These are phyloP conservation scores for Ernsta delagoae DNA, from an alignment of 2,888 invertebrate genomes.

Conservation along the genomic window DNA sequence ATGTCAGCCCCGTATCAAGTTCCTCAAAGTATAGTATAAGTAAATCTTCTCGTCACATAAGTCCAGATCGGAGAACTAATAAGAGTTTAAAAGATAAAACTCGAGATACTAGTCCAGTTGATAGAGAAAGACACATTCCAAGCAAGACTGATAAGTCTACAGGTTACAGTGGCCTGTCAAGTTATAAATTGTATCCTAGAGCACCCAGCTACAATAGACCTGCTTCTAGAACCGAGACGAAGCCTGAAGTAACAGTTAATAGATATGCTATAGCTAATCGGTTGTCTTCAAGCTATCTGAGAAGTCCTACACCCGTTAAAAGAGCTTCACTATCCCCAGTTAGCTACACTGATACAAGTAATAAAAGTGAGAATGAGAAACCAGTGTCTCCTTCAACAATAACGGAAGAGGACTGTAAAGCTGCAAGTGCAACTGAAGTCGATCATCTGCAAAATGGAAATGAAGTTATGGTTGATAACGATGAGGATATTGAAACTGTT, in stretches of 20 bases:
- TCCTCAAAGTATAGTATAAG: too few relatives aligned
- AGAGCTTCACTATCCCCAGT: slow-evolving; percentile 70
- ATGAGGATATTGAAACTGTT: slow-evolving; percentile 75
- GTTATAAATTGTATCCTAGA: slow-evolving; percentile 82
- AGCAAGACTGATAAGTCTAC: slow-evolving; percentile 83
- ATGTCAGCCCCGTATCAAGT: slow-evolving; percentile 82
- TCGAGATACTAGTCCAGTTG: slow-evolving; percentile 85
- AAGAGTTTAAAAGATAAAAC: slow-evolving; percentile 57
- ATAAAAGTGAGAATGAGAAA: slow-evolving; percentile 59
- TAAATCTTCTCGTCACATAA: too few relatives aligned
- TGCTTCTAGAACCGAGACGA: slow-evolving; percentile 60
- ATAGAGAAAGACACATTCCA: slow-evolving; percentile 83
- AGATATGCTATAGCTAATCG: slow-evolving; percentile 76
- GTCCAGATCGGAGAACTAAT: too few relatives aligned
- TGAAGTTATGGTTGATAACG: slow-evolving; percentile 50
- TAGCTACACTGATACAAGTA: slow-evolving; percentile 53
- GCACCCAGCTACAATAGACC: slow-evolving; percentile 69
- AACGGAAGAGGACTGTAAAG: slow-evolving; percentile 49
- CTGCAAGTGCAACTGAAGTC: slow-evolving; percentile 46
- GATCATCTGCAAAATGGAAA: slow-evolving; percentile 42
- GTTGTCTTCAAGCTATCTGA: slow-evolving; percentile 70
- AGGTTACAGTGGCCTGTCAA: slow-evolving; percentile 78
- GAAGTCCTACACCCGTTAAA: slow-evolving; percentile 71
- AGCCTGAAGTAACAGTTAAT: slow-evolving; percentile 63
- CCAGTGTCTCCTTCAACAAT: slow-evolving; percentile 50